phyloP scores from a whole-genome alignment of 2,797 vertebrate genomes.

The Limosa lapponica region DNA sequence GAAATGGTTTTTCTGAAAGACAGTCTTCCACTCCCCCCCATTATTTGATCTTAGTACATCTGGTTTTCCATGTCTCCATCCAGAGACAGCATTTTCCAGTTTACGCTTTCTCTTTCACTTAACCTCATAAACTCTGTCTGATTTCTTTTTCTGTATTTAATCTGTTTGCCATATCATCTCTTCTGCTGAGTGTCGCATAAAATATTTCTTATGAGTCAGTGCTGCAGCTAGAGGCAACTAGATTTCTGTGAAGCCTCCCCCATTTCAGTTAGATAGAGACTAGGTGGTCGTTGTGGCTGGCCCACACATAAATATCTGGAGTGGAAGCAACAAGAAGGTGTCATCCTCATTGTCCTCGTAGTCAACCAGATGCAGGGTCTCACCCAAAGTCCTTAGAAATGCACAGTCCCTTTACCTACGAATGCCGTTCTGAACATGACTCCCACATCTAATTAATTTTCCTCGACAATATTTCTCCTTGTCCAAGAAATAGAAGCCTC shows the following conservation, averaged over 20 bases:
- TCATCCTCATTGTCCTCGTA: not conserved
- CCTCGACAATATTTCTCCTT: not conserved
- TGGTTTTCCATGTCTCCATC: not conserved
- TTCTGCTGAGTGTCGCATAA: not conserved
- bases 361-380: not conserved
- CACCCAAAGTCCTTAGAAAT: not conserved
- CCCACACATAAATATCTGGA: not conserved
- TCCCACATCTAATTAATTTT: not conserved
- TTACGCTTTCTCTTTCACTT: not conserved
- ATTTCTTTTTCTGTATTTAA: not conserved
- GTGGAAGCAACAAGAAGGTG: not conserved
- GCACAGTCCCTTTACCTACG: not conserved
- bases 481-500: not conserved
- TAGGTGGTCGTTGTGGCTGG: not conserved
- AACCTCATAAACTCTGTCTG: not conserved
- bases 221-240: not conserved
- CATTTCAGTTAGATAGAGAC: not conserved
- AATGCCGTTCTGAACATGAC: not conserved
- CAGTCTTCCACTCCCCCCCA: not conserved
- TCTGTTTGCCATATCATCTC: not conserved
- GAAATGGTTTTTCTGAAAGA: not conserved
- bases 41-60: not conserved
- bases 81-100: not conserved
- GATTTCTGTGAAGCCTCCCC: not conserved
- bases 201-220: constrained; percentile 12